Conservation (phyloP, 1,140 invertebrate genomes). For the Ostrea edulis region DNA sequence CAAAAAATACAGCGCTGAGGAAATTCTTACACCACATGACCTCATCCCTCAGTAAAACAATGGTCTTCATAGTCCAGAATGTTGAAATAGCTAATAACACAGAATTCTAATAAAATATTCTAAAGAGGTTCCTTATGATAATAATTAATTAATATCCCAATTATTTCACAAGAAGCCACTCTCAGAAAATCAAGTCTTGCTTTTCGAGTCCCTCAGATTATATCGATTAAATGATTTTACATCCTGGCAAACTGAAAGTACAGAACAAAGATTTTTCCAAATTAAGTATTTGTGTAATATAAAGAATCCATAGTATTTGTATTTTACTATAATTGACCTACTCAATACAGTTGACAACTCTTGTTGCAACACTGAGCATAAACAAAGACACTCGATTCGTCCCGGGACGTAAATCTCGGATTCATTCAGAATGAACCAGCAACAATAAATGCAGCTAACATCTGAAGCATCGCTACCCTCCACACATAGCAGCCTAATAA, state of each 20-base stretch:
- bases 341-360: neutral
- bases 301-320: no score
- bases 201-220: no score
- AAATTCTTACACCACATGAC: neutral
- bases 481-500: neutral
- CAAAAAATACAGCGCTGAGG: neutral
- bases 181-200: no score
- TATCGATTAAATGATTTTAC: no score
- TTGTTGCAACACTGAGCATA: neutral
- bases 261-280: no score
- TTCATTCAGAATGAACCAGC: neutral
- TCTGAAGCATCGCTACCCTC: neutral
- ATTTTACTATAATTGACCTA: neutral
- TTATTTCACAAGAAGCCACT: neutral
- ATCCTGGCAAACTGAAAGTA: no score
- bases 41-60: neutral
- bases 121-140: no score
- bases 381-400: neutral
- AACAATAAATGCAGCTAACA: neutral
- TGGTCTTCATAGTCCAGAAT: neutral
- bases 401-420: no score
- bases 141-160: neutral
- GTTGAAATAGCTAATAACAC: neutral
- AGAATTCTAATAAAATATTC: no score
- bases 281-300: no score